phyloP scores from a whole-genome alignment of 2,888 invertebrate genomes.

The Drosophila buzzatii region DNA sequence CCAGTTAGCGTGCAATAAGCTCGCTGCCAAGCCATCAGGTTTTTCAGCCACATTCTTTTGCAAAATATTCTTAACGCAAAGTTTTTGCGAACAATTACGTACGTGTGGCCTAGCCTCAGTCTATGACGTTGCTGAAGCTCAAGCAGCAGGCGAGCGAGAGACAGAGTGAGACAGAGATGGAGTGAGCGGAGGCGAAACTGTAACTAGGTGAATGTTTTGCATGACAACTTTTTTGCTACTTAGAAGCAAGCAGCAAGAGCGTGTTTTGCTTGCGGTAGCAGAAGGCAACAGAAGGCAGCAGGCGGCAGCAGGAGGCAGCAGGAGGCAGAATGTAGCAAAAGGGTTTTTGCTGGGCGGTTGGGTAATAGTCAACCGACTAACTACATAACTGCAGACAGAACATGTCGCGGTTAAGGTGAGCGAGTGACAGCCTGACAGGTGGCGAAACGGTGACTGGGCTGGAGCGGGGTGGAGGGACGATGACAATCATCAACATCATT shows the following conservation, averaged over 20 bases:
- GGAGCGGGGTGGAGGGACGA: slow-evolving; percentile 5
- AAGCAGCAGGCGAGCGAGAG: background rate
- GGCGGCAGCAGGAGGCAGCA: background rate
- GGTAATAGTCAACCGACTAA: slow-evolving; percentile 57
- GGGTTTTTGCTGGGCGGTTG: background rate
- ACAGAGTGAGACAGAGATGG: background rate
- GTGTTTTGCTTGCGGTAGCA: slow-evolving; percentile 1
- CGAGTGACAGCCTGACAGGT: slow-evolving; percentile 69
- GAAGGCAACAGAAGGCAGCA: background rate
- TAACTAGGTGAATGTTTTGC: slow-evolving; percentile 52
- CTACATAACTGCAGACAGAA: slow-evolving; percentile 69
- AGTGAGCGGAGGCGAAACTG: slow-evolving; percentile 3
- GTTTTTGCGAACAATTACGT: slow-evolving; percentile 78
- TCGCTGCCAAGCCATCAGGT: slow-evolving; percentile 56
- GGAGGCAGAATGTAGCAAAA: background rate
- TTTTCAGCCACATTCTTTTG: slow-evolving; percentile 64
- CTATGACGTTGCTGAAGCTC: slow-evolving; percentile 13
- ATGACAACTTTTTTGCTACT: slow-evolving; percentile 64
- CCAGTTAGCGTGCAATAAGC: slow-evolving; percentile 45
- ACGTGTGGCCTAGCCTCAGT: slow-evolving; percentile 55
- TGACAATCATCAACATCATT: slow-evolving; percentile 41
- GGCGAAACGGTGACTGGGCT: background rate
- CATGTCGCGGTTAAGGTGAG: slow-evolving; percentile 75
- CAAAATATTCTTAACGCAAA: slow-evolving; percentile 72
- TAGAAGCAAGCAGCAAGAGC: slow-evolving; percentile 20